phyloP scores from a whole-genome alignment of 2,113 vertebrate genomes.

The Calonectris borealis region DNA sequence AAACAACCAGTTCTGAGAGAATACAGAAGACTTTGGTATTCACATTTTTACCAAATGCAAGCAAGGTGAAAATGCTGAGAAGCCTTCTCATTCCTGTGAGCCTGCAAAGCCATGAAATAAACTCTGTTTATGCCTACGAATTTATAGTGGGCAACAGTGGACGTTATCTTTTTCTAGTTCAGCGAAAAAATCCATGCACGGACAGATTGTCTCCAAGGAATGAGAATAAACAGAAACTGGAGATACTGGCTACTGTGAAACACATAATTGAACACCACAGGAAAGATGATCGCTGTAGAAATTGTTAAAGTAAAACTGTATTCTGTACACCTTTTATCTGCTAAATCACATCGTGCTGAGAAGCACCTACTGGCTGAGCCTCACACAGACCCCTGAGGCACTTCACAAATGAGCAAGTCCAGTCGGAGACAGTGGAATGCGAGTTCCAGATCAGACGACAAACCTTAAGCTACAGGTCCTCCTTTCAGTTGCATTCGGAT shows the following conservation, averaged over 20 bases:
- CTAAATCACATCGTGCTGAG: neutral
- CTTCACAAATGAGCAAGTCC: neutral
- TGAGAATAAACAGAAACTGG: slow-evolving; percentile 9
- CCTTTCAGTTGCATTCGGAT: neutral
- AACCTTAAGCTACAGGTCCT: neutral
- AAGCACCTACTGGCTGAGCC: neutral
- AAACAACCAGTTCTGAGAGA: neutral
- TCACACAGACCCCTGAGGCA: neutral
- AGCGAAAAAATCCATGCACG: neutral
- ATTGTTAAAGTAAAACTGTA: neutral
- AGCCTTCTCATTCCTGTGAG: neutral
- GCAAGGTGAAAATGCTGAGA: neutral
- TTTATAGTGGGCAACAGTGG: neutral
- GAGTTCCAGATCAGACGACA: neutral
- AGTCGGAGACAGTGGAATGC: neutral
- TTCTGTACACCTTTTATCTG: neutral
- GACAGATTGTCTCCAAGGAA: neutral
- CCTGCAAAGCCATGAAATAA: neutral
- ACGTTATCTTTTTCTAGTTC: neutral
- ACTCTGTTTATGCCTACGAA: neutral
- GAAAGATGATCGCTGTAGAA: neutral
- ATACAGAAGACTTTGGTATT: neutral
- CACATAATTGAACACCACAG: slow-evolving; percentile 20
- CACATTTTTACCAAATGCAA: neutral
- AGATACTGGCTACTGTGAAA: neutral